Conservation (phyloP, 2,113 vertebrate genomes). For the Haemorhous mexicanus region DNA sequence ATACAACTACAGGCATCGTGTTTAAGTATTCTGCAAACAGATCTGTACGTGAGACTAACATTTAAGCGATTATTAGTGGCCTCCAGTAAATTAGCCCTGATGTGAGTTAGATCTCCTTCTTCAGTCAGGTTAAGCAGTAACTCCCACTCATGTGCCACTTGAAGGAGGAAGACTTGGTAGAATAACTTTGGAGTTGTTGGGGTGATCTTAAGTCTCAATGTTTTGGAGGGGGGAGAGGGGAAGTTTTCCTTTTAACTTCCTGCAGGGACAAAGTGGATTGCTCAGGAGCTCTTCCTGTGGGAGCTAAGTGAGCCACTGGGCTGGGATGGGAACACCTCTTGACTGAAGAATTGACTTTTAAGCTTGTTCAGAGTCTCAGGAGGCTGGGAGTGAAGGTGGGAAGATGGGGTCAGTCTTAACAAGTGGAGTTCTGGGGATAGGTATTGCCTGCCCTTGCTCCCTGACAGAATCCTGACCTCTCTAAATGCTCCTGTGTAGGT, state of each 20-base stretch:
- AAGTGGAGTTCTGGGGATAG: not conserved
- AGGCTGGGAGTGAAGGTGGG: not conserved
- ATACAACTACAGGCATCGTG: fast-evolving
- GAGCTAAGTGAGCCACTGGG: not conserved
- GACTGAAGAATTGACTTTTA: not conserved
- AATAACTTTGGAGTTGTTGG: not conserved
- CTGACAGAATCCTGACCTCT: not conserved
- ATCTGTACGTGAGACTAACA: not conserved
- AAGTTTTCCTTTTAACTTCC: not conserved
- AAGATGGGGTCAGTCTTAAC: not conserved
- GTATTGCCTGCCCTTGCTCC: not conserved
- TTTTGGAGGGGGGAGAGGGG: not conserved
- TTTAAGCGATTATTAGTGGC: not conserved
- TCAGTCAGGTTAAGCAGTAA: not conserved
- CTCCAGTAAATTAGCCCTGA: not conserved
- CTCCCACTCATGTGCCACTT: not conserved
- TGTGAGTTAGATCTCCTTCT: not conserved
- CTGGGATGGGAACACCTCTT: not conserved
- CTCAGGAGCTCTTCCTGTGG: not conserved
- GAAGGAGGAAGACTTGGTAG: not conserved
- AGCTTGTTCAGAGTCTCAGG: not conserved
- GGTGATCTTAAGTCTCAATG: not conserved
- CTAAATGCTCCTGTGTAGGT: conserved; percentile 74
- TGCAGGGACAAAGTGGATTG: not conserved
- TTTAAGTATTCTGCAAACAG: not conserved